A percentile compares a stretch with the other conserved stretches of the same genome.
Conservation (phyloP, 35 echinoderm and acorn worm genomes). For the Holothuria glaberrima region DNA sequence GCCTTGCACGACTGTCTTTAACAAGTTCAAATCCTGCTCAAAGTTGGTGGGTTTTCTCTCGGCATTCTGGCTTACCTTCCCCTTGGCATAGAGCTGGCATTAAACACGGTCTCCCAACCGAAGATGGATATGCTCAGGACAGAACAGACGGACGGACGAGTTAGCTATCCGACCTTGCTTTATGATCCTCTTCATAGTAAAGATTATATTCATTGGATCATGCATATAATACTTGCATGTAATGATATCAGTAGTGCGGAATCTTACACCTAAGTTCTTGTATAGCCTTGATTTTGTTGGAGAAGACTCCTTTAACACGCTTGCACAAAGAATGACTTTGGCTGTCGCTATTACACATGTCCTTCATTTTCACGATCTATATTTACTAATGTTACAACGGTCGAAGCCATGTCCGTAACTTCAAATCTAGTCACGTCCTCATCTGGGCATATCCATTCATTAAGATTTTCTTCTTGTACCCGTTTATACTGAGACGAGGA, state of each 20-base stretch:
- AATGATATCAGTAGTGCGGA: neutral
- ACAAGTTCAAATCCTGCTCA: too few species aligned
- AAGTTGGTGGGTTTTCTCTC: too few species aligned
- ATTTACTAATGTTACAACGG: constrained; percentile 48
- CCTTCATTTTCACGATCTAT: constrained; percentile 48
- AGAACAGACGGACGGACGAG: too few species aligned
- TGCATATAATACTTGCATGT: neutral
- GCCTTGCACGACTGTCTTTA: too few species aligned
- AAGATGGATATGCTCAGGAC: too few species aligned
- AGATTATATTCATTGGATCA: neutral
- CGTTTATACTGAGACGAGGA: constrained; percentile 24
- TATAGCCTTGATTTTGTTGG: neutral
- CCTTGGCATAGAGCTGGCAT: too few species aligned
- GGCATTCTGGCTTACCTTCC: too few species aligned
- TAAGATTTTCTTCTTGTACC: constrained; percentile 38
- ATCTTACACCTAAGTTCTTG: neutral
- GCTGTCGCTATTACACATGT: neutral
- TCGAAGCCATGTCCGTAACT: constrained; percentile 56
- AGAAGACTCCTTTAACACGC: neutral
- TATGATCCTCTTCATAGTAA: too few species aligned
- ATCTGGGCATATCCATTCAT: constrained; percentile 47
- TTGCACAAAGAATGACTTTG: neutral
- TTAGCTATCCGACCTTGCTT: too few species aligned
- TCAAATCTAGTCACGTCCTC: constrained; percentile 32
- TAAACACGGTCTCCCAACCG: too few species aligned